Evolutionary conservation across 1,140 invertebrate species (phyloP).

Genomic region (Laupala kohalensis): DNA sequence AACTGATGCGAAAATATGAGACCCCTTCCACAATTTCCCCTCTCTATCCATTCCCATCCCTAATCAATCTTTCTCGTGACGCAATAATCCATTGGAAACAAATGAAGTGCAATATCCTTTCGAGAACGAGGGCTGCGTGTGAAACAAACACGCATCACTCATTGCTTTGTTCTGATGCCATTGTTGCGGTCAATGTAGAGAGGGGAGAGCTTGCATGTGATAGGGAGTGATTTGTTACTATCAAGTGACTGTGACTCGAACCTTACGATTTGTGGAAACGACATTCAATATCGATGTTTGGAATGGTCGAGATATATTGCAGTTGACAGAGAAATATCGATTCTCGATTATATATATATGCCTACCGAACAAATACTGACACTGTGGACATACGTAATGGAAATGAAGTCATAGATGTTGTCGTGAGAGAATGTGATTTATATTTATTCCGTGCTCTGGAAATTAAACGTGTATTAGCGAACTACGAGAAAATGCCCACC

Average conservation of each 20-base stretch:
- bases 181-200: neutral
- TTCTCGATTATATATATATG: no score
- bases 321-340: no score
- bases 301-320: no score
- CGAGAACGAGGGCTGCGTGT: neutral
- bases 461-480: no score
- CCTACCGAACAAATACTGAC: no score
- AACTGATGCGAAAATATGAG: no score
- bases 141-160: neutral
- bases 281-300: neutral
- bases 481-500: no score
- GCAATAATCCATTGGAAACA: neutral
- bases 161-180: neutral
- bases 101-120: neutral
- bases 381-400: no score
- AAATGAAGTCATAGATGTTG: no score
- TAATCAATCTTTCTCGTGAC: no score
- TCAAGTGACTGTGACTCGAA: neutral
- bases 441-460: no score
- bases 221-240: neutral
- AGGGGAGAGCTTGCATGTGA: neutral
- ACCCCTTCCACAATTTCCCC: neutral
- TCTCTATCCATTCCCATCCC: neutral
- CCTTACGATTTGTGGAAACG: neutral
- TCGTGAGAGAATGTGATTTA: no score